Evolutionary conservation across 2,797 vertebrate genomes (phyloP).

Genomic region (Alectoris magna): DNA sequence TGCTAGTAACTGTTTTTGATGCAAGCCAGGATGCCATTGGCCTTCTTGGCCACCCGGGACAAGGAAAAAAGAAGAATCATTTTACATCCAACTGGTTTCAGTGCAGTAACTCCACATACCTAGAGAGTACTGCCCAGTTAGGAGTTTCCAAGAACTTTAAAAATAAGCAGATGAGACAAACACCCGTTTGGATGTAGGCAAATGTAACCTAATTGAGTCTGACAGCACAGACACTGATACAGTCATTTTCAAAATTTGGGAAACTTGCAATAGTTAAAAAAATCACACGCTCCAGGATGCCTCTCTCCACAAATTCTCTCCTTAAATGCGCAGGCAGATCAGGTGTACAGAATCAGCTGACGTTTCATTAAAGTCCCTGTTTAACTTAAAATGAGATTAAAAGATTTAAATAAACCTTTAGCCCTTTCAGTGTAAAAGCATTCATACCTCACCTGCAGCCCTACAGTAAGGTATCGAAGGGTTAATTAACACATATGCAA

Average conservation of each 20-base stretch:
- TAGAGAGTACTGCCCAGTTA: accelerated
- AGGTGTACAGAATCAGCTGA: not conserved
- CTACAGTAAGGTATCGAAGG: not conserved
- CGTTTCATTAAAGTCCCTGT: not conserved
- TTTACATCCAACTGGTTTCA: not conserved
- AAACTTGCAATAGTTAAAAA: not conserved
- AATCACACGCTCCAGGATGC: not conserved
- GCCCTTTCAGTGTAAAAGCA: not conserved
- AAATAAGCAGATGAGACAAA: accelerated
- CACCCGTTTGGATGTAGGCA: not conserved
- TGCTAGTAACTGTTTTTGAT: no score
- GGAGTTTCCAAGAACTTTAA: not conserved
- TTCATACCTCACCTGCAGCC: not conserved
- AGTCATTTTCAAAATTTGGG: accelerated
- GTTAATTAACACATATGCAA: not conserved
- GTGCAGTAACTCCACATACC: not conserved
- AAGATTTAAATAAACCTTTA: not conserved
- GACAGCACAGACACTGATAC: not conserved
- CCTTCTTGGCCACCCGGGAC: not conserved
- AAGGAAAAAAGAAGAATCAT: not conserved
- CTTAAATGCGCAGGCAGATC: not conserved
- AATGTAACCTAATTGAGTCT: not conserved
- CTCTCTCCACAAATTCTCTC: not conserved
- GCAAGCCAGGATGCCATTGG: no score
- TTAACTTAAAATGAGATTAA: not conserved